phyloP scores from a whole-genome alignment of 2,888 invertebrate genomes.

The Xylota segnis region DNA sequence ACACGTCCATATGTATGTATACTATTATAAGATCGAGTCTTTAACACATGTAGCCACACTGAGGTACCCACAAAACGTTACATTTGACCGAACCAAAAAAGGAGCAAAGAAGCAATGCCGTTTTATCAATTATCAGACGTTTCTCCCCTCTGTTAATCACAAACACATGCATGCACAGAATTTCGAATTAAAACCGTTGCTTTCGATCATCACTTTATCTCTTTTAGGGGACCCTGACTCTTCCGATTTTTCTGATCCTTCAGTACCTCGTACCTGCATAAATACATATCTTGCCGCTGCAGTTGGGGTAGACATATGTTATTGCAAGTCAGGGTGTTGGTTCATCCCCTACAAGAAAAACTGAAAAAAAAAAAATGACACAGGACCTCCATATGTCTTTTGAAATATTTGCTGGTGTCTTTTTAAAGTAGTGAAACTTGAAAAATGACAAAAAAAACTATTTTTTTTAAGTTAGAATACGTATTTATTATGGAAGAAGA shows the following conservation, averaged over 20 bases:
- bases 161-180: slow-evolving; percentile 60
- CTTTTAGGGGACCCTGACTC: slow-evolving; percentile 47
- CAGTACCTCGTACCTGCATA: slow-evolving; percentile 64
- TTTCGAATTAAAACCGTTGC: slow-evolving; percentile 75
- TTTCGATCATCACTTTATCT: slow-evolving; percentile 74
- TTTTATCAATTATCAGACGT: slow-evolving; percentile 74
- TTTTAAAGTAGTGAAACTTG: slow-evolving; percentile 55
- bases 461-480: slow-evolving; percentile 30
- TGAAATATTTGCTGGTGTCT: slow-evolving; percentile 33
- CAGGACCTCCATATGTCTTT: slow-evolving; percentile 72
- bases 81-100: slow-evolving; percentile 57
- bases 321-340: slow-evolving; percentile 69
- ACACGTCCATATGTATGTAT: neutral
- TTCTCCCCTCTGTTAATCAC: slow-evolving; percentile 53
- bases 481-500: neutral
- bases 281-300: slow-evolving; percentile 40
- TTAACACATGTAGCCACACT: slow-evolving; percentile 64
- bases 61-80: slow-evolving; percentile 66
- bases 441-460: neutral
- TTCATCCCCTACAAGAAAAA: slow-evolving; percentile 59
- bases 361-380: slow-evolving; percentile 38
- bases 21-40: slow-evolving; percentile 49
- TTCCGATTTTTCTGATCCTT: slow-evolving; percentile 67
- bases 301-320: slow-evolving; percentile 71
- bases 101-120: slow-evolving; percentile 64